Evolutionary conservation across 2,113 vertebrate genomes (phyloP).

Genomic region (Equus przewalskii): DNA sequence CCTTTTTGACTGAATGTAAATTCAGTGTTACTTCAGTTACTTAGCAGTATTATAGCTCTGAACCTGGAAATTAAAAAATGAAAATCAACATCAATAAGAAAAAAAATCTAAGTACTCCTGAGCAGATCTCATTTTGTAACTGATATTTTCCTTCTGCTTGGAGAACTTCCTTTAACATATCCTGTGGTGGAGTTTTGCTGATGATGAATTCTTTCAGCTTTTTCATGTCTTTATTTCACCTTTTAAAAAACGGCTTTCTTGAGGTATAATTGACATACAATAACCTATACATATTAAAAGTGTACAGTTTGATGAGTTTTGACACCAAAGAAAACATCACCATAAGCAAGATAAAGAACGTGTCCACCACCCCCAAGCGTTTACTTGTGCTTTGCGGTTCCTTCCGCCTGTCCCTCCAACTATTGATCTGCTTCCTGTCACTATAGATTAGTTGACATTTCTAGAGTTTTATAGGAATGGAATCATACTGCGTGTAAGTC

Average conservation of each 20-base stretch:
- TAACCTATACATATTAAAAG: not conserved
- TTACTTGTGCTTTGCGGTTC: not conserved
- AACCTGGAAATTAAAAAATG: not conserved
- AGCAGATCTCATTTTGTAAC: not conserved
- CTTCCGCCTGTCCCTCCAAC: not conserved
- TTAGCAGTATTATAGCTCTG: not conserved
- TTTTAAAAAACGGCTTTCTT: not conserved
- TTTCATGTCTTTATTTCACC: not conserved
- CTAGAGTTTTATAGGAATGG: not conserved
- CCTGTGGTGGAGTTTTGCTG: not conserved
- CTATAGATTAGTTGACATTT: not conserved
- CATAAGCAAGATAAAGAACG: not conserved
- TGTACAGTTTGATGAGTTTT: not conserved
- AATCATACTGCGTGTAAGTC: not conserved
- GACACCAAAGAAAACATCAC: not conserved
- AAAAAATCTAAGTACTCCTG: not conserved
- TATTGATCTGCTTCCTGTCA: not conserved
- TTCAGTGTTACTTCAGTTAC: not conserved
- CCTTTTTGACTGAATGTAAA: not conserved
- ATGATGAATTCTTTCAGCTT: not conserved
- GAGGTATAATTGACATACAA: not conserved
- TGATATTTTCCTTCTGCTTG: not conserved
- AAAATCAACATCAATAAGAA: not conserved
- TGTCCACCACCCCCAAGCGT: not conserved
- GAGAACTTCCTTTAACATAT: conserved; percentile 16